Conservation (phyloP, 1,140 invertebrate species). For the Venturia canescens region DNA sequence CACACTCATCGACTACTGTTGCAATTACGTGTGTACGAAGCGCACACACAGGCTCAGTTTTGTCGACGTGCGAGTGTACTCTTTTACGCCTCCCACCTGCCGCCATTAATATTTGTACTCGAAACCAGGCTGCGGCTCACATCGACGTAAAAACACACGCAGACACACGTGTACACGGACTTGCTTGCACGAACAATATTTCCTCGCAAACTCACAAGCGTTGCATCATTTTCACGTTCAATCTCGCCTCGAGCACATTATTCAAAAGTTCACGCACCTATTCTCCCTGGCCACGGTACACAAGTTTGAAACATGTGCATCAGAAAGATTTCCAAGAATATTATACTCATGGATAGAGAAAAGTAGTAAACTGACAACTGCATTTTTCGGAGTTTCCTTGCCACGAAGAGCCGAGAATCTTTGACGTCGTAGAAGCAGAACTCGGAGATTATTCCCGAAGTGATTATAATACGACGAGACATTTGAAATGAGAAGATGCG, state of each 20-base stretch:
- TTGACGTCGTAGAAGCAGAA: too few species aligned
- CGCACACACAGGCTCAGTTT: conserved; percentile 1
- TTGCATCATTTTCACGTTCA: conserved; percentile 29
- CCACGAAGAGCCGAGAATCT: neutral
- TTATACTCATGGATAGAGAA: neutral
- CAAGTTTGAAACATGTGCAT: neutral
- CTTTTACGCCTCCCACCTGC: conserved; percentile 43
- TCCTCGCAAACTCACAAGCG: neutral
- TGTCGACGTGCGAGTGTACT: conserved; percentile 22
- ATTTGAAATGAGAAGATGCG: neutral
- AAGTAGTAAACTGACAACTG: too few species aligned
- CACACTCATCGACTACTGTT: neutral
- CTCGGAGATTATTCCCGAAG: too few species aligned
- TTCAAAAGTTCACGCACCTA: conserved; percentile 34
- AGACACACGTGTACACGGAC: neutral
- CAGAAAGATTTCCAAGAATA: neutral
- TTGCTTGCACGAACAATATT: conserved; percentile 1
- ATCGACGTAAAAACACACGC: neutral
- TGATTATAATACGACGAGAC: too few species aligned
- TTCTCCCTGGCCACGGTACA: neutral
- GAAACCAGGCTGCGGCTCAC: neutral
- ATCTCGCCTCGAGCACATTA: conserved; percentile 37
- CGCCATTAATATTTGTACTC: conserved; percentile 41
- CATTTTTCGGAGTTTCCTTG: neutral
- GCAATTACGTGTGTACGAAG: neutral